Evolutionary conservation across 2,797 vertebrate species (phyloP).

Genomic region (Odontamblyopus rebecca): DNA sequence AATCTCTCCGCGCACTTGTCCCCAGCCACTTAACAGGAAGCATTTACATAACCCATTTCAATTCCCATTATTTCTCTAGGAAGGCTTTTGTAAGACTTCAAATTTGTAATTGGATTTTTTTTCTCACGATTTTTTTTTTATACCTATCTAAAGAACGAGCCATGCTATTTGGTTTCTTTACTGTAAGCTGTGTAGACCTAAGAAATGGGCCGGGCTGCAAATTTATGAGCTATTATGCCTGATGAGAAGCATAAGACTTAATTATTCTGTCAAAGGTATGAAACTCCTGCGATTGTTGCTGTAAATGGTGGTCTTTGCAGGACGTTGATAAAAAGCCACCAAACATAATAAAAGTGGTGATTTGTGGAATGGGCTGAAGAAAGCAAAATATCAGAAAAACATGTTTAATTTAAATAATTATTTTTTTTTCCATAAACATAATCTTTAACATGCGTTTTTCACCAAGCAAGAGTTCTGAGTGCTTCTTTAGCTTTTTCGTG

Average conservation of each 20-base stretch:
- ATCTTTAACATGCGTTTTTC: no score
- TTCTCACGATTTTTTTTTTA: constrained; percentile 14
- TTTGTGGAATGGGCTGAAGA: no score
- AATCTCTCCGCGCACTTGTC: constrained; percentile 43
- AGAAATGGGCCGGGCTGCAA: constrained; percentile 23
- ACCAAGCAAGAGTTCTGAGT: no score
- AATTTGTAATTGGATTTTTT: constrained; percentile 59
- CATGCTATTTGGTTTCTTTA: constrained; percentile 39
- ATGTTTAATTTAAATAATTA: neutral
- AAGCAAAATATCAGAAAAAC: neutral
- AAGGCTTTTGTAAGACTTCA: constrained; percentile 37
- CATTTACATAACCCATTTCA: constrained; percentile 69
- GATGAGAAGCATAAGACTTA: neutral
- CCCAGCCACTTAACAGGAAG: constrained; percentile 51
- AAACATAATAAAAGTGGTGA: neutral
- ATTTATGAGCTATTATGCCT: neutral
- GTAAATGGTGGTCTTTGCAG: neutral
- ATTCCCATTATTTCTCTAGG: constrained; percentile 64
- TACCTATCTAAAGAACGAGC: constrained; percentile 25
- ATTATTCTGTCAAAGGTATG: constrained; percentile 4
- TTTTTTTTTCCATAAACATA: no score
- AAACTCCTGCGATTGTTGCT: neutral
- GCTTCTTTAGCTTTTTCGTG: no score
- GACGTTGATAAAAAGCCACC: neutral
- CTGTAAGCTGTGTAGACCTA: constrained; percentile 32